Evolutionary conservation across 2,888 invertebrate species (phyloP), one percentile per base, ranked within the genome.

Genomic region (Esperia sulphurella): DNA sequence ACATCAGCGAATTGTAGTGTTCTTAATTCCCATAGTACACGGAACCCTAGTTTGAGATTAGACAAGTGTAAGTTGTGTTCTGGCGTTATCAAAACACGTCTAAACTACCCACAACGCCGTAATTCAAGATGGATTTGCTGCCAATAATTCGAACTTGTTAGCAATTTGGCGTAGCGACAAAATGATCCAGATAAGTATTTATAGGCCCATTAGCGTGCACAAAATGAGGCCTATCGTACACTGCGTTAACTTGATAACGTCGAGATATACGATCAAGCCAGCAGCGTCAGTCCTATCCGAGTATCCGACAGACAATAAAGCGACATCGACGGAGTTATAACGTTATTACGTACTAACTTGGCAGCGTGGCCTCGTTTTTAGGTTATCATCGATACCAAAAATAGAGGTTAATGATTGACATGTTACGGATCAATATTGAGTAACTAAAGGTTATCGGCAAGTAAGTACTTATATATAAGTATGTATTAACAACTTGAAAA

Each of bases 111-210:
- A 21, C 2, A 21, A 21, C 5, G 21, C 21, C 21, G 21, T 21
- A 21, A 21, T 21, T 21, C 21, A 21, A 21, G 21, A 21, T 21
- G 21, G 21, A 21, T 21, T 21, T 21, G 21, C 21, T 21, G 3
- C 35, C 31, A 42, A 13, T 42, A 13, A 42, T 31, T 42, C 28
- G 13, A 31, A 12, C 3, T 31, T 30, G 65, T 67, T 67, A 64
- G 69, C 73, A 71, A 75, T 80, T 78, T 76, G 71, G 73, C 72
- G 69, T 62, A 51, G 57, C 65, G 63, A 64, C 68, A 68, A 65
- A 75, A 71, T 71, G 73, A 21, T 73, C 65, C 74, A 75, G 83
- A 84, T 82, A 83, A 82, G 79, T 80, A 79, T 82, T 83, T 83
- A 83, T 79, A 63, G 72, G 60, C 67, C 79, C 81, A 82, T 82